phyloP scores from a whole-genome alignment of 2,888 invertebrate species.

The Synergus umbraculus region DNA sequence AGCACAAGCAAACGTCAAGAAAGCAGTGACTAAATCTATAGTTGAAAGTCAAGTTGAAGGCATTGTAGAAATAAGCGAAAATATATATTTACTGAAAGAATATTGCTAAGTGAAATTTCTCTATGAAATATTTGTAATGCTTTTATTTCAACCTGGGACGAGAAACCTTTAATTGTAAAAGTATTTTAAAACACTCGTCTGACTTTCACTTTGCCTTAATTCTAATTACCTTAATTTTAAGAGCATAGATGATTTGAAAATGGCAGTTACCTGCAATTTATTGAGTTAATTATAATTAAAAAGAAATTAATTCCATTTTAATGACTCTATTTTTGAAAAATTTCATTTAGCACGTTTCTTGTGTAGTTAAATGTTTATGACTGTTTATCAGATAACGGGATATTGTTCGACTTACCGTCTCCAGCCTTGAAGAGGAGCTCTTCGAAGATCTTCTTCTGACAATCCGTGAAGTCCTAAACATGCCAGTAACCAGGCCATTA shows the following conservation, averaged over 20 bases:
- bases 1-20: slow-evolving; percentile 40
- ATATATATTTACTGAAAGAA: neutral
- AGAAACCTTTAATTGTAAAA: neutral
- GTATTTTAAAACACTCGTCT: neutral
- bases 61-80: neutral
- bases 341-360: neutral
- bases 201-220: neutral
- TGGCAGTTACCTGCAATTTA: neutral
- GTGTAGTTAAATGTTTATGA: neutral
- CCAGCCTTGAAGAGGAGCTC: slow-evolving; percentile 92
- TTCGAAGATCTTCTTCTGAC: slow-evolving; percentile 87
- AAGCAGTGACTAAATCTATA: slow-evolving; percentile 3
- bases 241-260: neutral
- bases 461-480: slow-evolving; percentile 90
- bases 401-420: slow-evolving; percentile 83
- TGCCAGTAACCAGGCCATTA: slow-evolving; percentile 91
- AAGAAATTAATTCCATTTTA: neutral
- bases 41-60: neutral
- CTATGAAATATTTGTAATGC: neutral
- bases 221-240: neutral
- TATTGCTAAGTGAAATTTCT: neutral
- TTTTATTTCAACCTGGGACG: neutral
- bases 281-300: neutral
- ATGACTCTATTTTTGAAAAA: neutral
- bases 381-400: slow-evolving; percentile 9